phyloP scores from a whole-genome alignment of 92 coral and sea anemone genomes.

The Epizoanthus fatuus region DNA sequence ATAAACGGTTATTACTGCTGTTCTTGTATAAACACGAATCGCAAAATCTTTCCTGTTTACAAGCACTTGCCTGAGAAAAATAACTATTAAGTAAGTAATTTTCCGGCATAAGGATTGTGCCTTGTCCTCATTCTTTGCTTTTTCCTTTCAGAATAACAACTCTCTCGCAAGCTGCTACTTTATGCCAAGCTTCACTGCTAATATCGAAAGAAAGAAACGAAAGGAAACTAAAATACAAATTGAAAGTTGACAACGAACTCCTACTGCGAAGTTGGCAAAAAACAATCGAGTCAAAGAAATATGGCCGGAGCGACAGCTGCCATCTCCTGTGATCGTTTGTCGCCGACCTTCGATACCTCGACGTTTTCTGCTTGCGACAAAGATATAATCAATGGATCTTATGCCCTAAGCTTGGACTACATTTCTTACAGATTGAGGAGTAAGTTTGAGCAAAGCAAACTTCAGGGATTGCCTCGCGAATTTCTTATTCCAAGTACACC shows the following conservation, averaged over 20 bases:
- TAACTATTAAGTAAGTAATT: slow-evolving; percentile 20
- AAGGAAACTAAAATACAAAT: slow-evolving; percentile 30
- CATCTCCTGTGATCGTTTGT: slow-evolving; percentile 77
- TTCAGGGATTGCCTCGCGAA: slow-evolving; percentile 88
- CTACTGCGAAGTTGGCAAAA: slow-evolving; percentile 29
- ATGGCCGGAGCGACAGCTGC: slow-evolving; percentile 99
- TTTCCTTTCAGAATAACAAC: slow-evolving; percentile 34
- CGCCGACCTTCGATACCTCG: slow-evolving; percentile 82
- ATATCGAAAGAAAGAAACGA: slow-evolving; percentile 16
- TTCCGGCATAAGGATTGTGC: slow-evolving; percentile 17
- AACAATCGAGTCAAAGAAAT: slow-evolving; percentile 45
- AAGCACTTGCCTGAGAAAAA: slow-evolving; percentile 38
- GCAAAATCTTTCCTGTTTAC: slow-evolving; percentile 37
- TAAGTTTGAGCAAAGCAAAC: slow-evolving; percentile 94
- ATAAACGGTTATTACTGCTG: slow-evolving; percentile 28
- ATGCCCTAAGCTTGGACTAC: slow-evolving; percentile 83
- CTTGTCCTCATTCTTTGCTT: slow-evolving; percentile 29
- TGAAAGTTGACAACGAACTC: slow-evolving; percentile 37
- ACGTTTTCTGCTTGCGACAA: slow-evolving; percentile 79
- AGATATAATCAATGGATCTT: slow-evolving; percentile 68
- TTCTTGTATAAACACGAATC: slow-evolving; percentile 23
- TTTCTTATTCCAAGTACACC: slow-evolving; percentile 94
- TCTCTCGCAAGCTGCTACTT: slow-evolving; percentile 34
- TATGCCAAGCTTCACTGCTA: slow-evolving; percentile 44
- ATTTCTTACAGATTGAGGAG: slow-evolving; percentile 91